Base-by-base conservation (phyloP, 1,140 invertebrate genomes). In the Brachionus manjavacas region DNA sequence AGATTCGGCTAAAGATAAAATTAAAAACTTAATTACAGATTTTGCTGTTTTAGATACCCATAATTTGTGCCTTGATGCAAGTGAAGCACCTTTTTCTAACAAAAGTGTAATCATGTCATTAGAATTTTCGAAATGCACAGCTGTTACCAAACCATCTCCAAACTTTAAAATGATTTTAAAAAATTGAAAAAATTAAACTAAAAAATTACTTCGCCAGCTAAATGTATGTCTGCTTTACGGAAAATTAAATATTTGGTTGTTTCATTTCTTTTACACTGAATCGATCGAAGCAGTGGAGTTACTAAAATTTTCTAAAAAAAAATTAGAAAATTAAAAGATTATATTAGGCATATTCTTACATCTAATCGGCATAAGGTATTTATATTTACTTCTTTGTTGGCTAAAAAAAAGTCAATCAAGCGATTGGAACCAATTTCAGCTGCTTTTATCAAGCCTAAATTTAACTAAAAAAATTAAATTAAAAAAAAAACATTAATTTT, bases 161-260 rank as follows among this genome's bases (percentile, higher is more conserved):
- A 41, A 84, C 60, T 83, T 52, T 2, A 12, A 11, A n/a, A 28
- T 25, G 1, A 60, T 1, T 31, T 80, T 35, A 28, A 41, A 49
- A 25, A 41, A 31, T 25, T 78, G 8, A 20, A 78, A 78, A 49
- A 20, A 46, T 28, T 46, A 16, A 4, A 7, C 2, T 35, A 9
- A 3, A 80, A 64, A 16, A 52, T 25, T 81, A 81, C 79, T 14
- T 84, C 64, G 49, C 81, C 81, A 2, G 11, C 28, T 35, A 39
- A 68, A 23, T 84, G 3, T 16, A 84, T 74, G 76, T 78, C 35
- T 9, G 83, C 68, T 55, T 66, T 41, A 6, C 83, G 14, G 25
- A 84, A 84, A 20, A 84, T 55, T n/a, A 84, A 11, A 84, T 66
- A 84, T 76, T 84, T 72, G 8, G 72, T 39, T 1, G 83, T 60